Percentiles rank a stretch among this genome's conserved stretches.
Evolutionary conservation across 2,797 vertebrate species (phyloP).

Genomic region (Lutjanus argentimaculatus): DNA sequence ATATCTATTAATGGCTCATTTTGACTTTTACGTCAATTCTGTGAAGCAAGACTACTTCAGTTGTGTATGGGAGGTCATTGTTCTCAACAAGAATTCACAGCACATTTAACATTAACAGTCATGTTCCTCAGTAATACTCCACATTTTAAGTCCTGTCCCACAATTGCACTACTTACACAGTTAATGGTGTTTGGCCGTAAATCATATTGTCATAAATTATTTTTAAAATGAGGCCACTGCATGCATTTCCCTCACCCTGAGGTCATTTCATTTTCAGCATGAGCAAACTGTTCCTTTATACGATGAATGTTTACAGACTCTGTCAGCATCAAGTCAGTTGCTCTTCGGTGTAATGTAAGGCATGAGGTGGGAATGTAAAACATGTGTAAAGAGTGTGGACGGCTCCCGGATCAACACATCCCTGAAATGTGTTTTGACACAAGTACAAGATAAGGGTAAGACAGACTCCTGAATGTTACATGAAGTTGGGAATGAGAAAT

Average conservation of each 20-base stretch:
- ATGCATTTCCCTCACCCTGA: conserved; percentile 39
- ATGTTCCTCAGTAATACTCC: background rate
- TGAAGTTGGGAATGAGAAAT: conserved; percentile 38
- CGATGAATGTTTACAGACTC: conserved; percentile 65
- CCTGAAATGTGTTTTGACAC: conserved; percentile 61
- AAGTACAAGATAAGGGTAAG: conserved; percentile 39
- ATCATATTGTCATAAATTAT: conserved; percentile 57
- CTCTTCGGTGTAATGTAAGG: conserved; percentile 46
- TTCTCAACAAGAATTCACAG: conserved; percentile 7
- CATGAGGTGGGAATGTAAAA: conserved; percentile 73
- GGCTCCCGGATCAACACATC: conserved; percentile 67
- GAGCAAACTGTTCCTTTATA: conserved; percentile 49
- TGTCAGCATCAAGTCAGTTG: conserved; percentile 65
- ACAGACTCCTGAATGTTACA: conserved; percentile 43
- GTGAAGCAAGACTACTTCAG: background rate
- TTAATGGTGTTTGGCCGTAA: conserved; percentile 49
- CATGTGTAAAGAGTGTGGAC: conserved; percentile 61
- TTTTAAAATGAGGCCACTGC: conserved; percentile 56
- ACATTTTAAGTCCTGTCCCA: conserved; percentile 11
- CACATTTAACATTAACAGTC: conserved; percentile 15
- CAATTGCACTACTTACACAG: conserved; percentile 21
- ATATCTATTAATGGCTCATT: background rate
- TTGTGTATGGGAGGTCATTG: conserved; percentile 6
- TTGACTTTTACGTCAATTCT: conserved; percentile 10
- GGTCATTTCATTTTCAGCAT: conserved; percentile 48